These are phyloP conservation scores for Scaptomyza flava DNA, from an alignment of 2,888 invertebrate species.

Conservation along the genomic window DNA sequence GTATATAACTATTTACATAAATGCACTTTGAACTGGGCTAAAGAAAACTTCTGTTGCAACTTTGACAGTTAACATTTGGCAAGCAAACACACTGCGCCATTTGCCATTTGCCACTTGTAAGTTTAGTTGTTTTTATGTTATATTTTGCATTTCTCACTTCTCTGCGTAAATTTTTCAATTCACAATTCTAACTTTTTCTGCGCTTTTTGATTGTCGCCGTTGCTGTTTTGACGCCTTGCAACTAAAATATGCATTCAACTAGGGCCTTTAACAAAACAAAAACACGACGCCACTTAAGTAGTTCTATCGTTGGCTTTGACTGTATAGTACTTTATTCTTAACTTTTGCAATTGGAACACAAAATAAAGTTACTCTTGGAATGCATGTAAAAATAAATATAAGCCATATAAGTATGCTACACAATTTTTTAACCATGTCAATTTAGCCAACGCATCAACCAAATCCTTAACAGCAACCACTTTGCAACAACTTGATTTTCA, in stretches of 20 bases:
- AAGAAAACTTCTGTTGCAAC: conserved; percentile 51
- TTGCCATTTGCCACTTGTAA: conserved; percentile 54
- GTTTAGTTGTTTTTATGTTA: conserved; percentile 43
- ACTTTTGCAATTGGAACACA: not conserved
- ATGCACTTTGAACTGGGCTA: conserved; percentile 42
- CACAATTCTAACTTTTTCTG: conserved; percentile 54
- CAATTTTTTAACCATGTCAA: fast-evolving
- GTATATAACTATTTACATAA: conserved; percentile 26
- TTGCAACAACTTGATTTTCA: not conserved
- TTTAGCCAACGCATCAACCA: not conserved
- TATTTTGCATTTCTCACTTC: conserved; percentile 53
- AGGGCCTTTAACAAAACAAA: conserved; percentile 30
- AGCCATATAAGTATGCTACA: not conserved
- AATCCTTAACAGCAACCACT: not conserved
- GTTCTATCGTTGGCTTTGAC: conserved; percentile 1
- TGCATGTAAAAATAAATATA: not conserved
- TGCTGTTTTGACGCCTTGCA: conserved; percentile 53
- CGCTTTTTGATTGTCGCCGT: conserved; percentile 20
- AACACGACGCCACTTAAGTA: conserved; percentile 58
- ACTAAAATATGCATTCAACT: conserved; percentile 62
- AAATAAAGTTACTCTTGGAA: not conserved
- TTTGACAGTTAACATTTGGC: conserved; percentile 76
- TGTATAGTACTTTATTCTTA: not conserved
- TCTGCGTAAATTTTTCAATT: conserved; percentile 69
- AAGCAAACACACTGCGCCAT: conserved; percentile 52